Conservation (phyloP, 2,113 vertebrate species). For the Mus pahari region DNA sequence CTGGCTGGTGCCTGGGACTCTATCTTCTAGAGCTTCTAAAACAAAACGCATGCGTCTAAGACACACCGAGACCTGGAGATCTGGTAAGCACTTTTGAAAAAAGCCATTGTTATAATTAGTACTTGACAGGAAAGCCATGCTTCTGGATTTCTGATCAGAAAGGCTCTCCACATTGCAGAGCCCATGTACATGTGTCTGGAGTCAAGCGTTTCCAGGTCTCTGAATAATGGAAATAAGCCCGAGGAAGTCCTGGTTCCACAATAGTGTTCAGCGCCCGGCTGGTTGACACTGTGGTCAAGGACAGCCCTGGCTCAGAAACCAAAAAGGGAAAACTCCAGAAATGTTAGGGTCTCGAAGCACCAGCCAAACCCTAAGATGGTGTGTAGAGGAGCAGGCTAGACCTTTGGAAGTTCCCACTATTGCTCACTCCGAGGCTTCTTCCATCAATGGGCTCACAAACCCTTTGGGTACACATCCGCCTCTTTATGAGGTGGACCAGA, state of each 20-base stretch:
- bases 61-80: background rate
- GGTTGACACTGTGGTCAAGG: rapidly evolving
- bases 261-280: rapidly evolving
- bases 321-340: rapidly evolving
- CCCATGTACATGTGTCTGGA: rapidly evolving
- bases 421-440: background rate
- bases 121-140: background rate
- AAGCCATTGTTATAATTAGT: background rate
- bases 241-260: background rate
- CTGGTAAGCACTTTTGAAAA: background rate
- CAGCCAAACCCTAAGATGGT: rapidly evolving
- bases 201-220: background rate
- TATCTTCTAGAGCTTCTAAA: background rate
- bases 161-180: background rate
- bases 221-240: slow-evolving; percentile 13
- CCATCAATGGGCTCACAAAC: background rate
- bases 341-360: rapidly evolving
- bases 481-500: background rate
- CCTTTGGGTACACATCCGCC: background rate
- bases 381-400: rapidly evolving
- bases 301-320: background rate
- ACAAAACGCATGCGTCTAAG: background rate
- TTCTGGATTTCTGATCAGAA: background rate
- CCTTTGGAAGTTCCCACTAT: rapidly evolving
- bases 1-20: background rate